These are phyloP conservation scores for Perdita meconis DNA, from an alignment of 2,888 invertebrate species.

Conservation along the genomic window DNA sequence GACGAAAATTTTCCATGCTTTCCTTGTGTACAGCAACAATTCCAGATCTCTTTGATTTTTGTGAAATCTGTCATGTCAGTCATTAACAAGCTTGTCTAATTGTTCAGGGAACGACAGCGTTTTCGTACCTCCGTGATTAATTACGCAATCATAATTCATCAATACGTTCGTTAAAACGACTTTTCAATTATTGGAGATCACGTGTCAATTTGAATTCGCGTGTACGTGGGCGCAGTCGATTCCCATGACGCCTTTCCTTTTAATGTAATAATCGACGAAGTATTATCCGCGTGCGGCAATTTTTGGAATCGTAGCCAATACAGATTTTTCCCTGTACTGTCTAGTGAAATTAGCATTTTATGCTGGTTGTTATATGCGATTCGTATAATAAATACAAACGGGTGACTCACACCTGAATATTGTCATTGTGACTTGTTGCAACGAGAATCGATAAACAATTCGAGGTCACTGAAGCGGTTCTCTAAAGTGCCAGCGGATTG, in stretches of 20 bases:
- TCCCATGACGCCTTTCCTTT: conserved; percentile 7
- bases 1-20: too few species aligned
- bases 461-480: too few species aligned
- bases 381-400: too few species aligned
- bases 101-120: conserved; percentile 15
- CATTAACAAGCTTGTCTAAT: conserved; percentile 31
- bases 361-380: too few species aligned
- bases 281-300: not conserved
- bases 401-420: too few species aligned
- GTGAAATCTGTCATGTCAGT: conserved; percentile 27
- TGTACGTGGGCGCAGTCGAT: conserved; percentile 7
- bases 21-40: not conserved
- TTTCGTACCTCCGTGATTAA: conserved; percentile 36
- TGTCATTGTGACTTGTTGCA: too few species aligned
- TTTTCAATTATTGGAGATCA: conserved; percentile 45
- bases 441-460: too few species aligned
- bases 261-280: not conserved
- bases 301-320: not conserved
- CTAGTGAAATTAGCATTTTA: too few species aligned
- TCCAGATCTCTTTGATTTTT: conserved; percentile 23
- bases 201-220: conserved; percentile 36
- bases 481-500: too few species aligned
- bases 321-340: too few species aligned
- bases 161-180: conserved; percentile 34
- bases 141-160: conserved; percentile 48